phyloP scores from a whole-genome alignment of 2,797 vertebrate species.

The Clarias laeviceps region DNA sequence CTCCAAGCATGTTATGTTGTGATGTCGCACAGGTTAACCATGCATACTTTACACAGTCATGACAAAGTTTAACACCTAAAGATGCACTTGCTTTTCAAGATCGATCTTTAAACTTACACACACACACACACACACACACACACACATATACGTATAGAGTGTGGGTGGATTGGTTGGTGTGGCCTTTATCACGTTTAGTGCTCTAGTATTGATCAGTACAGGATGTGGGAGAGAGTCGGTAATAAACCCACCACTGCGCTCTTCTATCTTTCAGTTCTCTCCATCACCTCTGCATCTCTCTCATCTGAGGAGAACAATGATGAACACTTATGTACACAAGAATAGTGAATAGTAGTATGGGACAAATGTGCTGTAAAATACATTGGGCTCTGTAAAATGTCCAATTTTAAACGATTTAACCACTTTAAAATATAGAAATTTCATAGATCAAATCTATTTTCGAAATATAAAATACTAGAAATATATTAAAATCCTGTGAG shows the following conservation, averaged over 20 bases:
- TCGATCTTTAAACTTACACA: constrained; percentile 18
- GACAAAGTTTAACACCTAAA: not conserved
- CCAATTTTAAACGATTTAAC: not conserved
- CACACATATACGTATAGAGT: constrained; percentile 49
- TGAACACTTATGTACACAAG: not conserved
- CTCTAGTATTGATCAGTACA: constrained; percentile 75
- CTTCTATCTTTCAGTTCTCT: constrained; percentile 60
- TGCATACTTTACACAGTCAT: not conserved
- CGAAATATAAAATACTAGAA: too few relatives aligned
- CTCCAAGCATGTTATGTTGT: not conserved
- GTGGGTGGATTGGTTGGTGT: constrained; percentile 46
- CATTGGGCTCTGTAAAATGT: not conserved
- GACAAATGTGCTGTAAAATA: not conserved
- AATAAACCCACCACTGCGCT: constrained; percentile 70
- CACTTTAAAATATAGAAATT: not conserved
- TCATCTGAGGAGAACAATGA: constrained; percentile 15
- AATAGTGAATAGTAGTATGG: not conserved
- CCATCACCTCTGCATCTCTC: constrained; percentile 40
- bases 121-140: constrained; percentile 59
- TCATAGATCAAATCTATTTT: not conserved
- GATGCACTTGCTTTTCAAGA: not conserved
- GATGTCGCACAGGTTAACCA: not conserved
- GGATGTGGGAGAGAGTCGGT: constrained; percentile 72
- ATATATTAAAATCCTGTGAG: too few relatives aligned
- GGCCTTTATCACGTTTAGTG: constrained; percentile 79